Evolutionary conservation across 2,797 vertebrate species (phyloP).

Genomic region (Silurus aristotelis): DNA sequence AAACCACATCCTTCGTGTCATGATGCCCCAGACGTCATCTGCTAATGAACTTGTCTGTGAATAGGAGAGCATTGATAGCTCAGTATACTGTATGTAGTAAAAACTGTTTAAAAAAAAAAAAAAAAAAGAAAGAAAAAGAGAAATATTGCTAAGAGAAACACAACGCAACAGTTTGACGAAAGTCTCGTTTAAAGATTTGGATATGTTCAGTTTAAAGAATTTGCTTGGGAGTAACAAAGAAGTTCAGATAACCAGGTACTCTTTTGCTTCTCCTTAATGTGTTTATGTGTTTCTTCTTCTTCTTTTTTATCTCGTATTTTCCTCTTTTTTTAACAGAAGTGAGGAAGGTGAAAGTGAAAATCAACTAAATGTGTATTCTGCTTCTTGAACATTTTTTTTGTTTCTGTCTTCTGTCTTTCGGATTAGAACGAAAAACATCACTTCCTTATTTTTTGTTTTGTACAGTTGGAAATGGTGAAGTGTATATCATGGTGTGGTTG

Average conservation of each 20-base stretch:
- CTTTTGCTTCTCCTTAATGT: not conserved
- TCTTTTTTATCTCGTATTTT: constrained; percentile 21
- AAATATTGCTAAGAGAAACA: not conserved
- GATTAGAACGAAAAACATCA: not conserved
- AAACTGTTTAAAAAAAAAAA: not conserved
- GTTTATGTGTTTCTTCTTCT: not conserved
- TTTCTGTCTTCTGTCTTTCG: not conserved
- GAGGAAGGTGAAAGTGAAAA: constrained; percentile 37
- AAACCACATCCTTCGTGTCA: constrained; percentile 54
- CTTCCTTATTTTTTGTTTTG: not conserved
- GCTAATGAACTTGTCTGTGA: constrained; percentile 45
- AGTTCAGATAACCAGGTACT: not conserved
- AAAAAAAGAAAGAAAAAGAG: not conserved
- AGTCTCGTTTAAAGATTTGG: constrained; percentile 3
- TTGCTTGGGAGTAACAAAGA: not conserved
- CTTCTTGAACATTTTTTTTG: not conserved
- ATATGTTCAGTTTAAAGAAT: constrained; percentile 2
- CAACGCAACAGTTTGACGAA: not conserved
- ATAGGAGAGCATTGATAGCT: constrained; percentile 3
- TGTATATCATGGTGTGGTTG: not conserved
- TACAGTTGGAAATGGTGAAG: not conserved
- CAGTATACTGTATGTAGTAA: not conserved
- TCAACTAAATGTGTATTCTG: not conserved
- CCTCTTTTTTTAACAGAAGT: constrained; percentile 25
- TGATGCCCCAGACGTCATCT: constrained; percentile 42